Evolutionary conservation across 2,888 invertebrate species (phyloP), one percentile per base, ranked within the genome.

Genomic region (Polydrusus tereticollis): DNA sequence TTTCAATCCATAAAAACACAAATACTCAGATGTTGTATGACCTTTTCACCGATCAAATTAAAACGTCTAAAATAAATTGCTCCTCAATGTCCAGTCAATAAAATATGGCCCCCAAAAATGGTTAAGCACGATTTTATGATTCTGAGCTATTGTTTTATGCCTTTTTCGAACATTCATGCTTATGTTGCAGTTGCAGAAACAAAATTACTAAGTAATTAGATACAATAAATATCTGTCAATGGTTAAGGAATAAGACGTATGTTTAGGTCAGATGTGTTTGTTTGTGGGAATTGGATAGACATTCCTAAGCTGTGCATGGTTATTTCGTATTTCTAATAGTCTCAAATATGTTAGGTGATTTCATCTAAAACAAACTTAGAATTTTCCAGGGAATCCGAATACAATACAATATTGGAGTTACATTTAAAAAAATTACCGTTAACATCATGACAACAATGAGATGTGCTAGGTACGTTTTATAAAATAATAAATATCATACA

Each of bases 21-120:
- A 33, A 33, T 33, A 45, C 20, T 20, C 45, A 45, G 45, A 20
- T 45, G 45, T 20, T 45, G 2, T 7, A 8, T 45, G 45, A 45
- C 45, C 18, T 45, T 45, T 20, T 20, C 45, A 6, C 45, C 10
- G 12, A 45, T 47, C 47, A 47, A 47, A 47, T 21, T 21, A 47
- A 57, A 58, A 58, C 36, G 58, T 36, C 36, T 33, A 38, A 33
- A 58, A 58, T 58, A 58, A 58, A 58, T 58, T 20, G 58, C 16
- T 38, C 14, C 38, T 58, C 38, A 36, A 38, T 58, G 38, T 12
- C 55, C 20, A 38, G 6, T 12, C 8, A 7, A n/a, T 59, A 21
- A 41, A 59, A 23, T 41, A 41, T 41, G 59, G 14, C 14, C 6
- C 12, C 59, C 41, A n/a, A 59, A 57, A 59, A 59, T 59, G 41